These are phyloP conservation scores for Ptychoptera albimana DNA, from an alignment of 2,888 invertebrate species.

Conservation along the genomic window DNA sequence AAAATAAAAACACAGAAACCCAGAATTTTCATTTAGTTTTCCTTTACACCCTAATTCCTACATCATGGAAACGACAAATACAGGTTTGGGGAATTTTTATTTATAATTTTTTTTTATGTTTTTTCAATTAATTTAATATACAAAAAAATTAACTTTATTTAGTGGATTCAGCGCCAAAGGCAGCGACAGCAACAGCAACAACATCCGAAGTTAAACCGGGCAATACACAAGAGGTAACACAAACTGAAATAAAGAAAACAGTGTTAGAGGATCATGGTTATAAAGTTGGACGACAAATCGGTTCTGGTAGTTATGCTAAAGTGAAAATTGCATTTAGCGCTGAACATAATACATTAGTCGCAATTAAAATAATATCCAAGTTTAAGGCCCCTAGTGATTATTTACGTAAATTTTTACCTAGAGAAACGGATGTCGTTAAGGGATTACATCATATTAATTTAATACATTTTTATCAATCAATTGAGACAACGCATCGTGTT, in stretches of 20 bases:
- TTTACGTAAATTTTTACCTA: conserved; percentile 60
- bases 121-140: too few relatives aligned
- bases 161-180: too few relatives aligned
- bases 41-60: too few relatives aligned
- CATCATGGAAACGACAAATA: too few relatives aligned
- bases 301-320: conserved; percentile 69
- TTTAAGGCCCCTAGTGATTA: conserved; percentile 68
- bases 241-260: conserved; percentile 28
- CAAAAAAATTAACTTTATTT: too few relatives aligned
- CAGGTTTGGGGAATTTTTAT: too few relatives aligned
- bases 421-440: conserved; percentile 72
- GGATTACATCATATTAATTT: conserved; percentile 63
- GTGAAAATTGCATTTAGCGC: conserved; percentile 64
- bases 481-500: conserved; percentile 67
- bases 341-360: conserved; percentile 55
- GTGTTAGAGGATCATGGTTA: conserved; percentile 67
- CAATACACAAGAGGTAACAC: too few relatives aligned
- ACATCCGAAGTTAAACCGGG: too few relatives aligned
- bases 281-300: conserved; percentile 55
- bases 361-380: conserved; percentile 71
- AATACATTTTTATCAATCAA: conserved; percentile 65
- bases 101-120: too few relatives aligned
- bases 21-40: too few relatives aligned
- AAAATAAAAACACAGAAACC: too few relatives aligned
- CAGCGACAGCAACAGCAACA: too few relatives aligned